phyloP scores from a whole-genome alignment of 2,113 vertebrate species.

The Ictalurus punctatus region DNA sequence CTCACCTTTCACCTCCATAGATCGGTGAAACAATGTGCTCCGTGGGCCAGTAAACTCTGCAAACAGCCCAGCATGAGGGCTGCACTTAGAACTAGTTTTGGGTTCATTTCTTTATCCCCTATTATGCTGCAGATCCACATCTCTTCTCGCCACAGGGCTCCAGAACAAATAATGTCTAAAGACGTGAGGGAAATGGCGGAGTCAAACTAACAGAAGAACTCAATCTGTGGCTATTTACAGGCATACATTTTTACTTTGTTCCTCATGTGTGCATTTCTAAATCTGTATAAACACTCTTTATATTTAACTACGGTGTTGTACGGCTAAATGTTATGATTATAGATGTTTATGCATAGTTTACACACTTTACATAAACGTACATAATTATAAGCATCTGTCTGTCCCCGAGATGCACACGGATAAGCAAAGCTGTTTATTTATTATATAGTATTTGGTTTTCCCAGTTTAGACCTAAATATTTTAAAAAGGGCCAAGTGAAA shows the following conservation, averaged over 20 bases:
- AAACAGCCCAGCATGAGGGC: conserved; percentile 42
- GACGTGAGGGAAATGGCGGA: conserved; percentile 19
- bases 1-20: conserved; percentile 34
- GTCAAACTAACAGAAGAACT: not conserved
- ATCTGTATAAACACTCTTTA: not conserved
- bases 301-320: not conserved
- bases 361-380: conserved; percentile 3
- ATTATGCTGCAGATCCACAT: conserved; percentile 1
- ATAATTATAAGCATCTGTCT: conserved; percentile 58
- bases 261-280: not conserved
- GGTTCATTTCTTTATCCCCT: conserved; percentile 45
- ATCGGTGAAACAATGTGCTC: conserved; percentile 34
- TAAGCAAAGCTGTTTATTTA: conserved; percentile 64
- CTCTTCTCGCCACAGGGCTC: conserved; percentile 2
- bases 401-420: conserved; percentile 55
- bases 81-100: conserved; percentile 24
- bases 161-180: conserved; percentile 25
- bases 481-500: conserved; percentile 65
- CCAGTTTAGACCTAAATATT: conserved; percentile 57
- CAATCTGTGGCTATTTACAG: not conserved
- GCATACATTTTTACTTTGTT: not conserved
- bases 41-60: conserved; percentile 33
- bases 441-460: conserved; percentile 43
- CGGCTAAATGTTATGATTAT: not conserved
- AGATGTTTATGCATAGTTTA: conserved; percentile 18